phyloP scores from a whole-genome alignment of 2,888 invertebrate genomes.

The Epiblema foenella region DNA sequence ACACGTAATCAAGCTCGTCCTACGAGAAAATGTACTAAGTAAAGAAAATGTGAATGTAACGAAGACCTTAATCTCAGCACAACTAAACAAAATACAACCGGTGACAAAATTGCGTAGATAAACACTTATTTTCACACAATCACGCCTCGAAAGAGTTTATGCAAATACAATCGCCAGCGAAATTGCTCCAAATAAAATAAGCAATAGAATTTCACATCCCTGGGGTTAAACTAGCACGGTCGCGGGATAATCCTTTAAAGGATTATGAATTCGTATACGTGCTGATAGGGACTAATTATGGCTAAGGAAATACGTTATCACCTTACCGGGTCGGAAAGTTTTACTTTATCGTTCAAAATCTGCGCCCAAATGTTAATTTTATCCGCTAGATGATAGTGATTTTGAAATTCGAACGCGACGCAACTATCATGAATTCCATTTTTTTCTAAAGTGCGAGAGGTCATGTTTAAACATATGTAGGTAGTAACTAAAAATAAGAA shows the following conservation, averaged over 20 bases:
- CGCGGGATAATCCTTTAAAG: slow-evolving; percentile 15
- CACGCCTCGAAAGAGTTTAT: slow-evolving; percentile 48
- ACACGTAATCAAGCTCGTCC: no score
- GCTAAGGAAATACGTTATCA: not conserved
- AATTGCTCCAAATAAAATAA: slow-evolving; percentile 52
- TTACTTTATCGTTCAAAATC: no score
- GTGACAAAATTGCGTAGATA: slow-evolving; percentile 20
- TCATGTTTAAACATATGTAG: no score
- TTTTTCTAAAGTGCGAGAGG: no score
- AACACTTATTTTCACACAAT: slow-evolving; percentile 42
- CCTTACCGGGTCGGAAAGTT: no score
- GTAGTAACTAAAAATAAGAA: no score
- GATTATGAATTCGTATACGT: slow-evolving; percentile 15
- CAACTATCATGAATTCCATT: no score
- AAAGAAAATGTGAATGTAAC: not conserved
- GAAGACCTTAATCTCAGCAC: not conserved
- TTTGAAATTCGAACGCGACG: no score
- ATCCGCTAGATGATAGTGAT: no score
- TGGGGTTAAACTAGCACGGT: slow-evolving; percentile 35
- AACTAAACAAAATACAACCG: slow-evolving; percentile 11
- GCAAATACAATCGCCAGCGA: slow-evolving; percentile 57
- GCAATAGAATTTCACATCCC: slow-evolving; percentile 50
- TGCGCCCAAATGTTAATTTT: no score
- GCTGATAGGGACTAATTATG: slow-evolving; percentile 5
- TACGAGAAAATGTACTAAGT: no score